Evolutionary conservation across 2,113 vertebrate species (phyloP), one percentile per base, ranked within the genome.

Genomic region (Tragelaphus strepsiceros): DNA sequence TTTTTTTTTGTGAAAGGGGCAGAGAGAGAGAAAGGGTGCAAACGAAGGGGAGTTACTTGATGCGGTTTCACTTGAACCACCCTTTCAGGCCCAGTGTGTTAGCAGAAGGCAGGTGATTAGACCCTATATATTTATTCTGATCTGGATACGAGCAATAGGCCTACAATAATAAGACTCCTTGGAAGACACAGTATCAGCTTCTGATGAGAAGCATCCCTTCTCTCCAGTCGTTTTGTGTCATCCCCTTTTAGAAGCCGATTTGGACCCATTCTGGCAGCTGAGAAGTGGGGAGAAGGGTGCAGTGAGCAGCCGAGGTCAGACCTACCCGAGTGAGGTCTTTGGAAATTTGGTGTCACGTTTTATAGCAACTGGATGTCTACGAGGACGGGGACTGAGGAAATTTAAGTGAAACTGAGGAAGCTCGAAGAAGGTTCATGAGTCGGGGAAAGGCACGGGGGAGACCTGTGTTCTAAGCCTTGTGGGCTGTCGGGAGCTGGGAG

Each of bases 111-210:
- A 56, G 30, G 39, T 53, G 89, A 24, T 51, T 24, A n/a, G 89
- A 26, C 43, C 3, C 0, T 46, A 8, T 43, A 1, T 59, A 6
- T 64, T 91, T 51, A 35, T 53, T 17, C 9, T 32, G 8, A 53
- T 21, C 28, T 13, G 86, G 24, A 21, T 56, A 6, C 1, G 7
- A 24, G 43, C 21, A 14, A 2, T 26, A 22, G 53, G 17, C 28
- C 2, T 39, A 19, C 0, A 15, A 12, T 32, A 21, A 7, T 19
- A 0, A 1, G 15, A 46, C 61, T 87, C 71, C 17, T 0, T 28
- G 78, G 26, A 21, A 24, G 51, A 19, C 12, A 26, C 10, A 15
- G 2, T 8, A 0, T 49, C 61, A 86, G n/a, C 21, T 24, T 24
- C 22, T 10, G 28, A 22, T 5, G 6, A 56, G 59, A 30, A 6